phyloP scores from a whole-genome alignment of 2,113 vertebrate genomes.

The Gnathonemus longibarbis region DNA sequence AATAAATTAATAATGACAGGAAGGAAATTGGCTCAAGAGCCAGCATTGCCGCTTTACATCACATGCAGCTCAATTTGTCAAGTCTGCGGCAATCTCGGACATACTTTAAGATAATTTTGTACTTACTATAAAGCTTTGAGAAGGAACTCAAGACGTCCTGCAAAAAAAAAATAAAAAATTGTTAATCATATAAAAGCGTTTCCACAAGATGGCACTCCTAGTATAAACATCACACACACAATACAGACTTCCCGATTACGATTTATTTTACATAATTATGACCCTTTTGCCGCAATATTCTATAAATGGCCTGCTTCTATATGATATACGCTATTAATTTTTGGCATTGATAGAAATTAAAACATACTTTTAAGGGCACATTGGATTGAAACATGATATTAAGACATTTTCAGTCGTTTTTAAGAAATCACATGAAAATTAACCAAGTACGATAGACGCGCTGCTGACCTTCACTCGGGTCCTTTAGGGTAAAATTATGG shows the following conservation, averaged over 20 bases:
- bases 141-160: neutral
- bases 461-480: neutral
- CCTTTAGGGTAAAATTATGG: neutral
- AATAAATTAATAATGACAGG: neutral
- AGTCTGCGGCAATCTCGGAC: neutral
- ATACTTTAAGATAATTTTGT: neutral
- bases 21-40: neutral
- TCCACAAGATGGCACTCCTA: slow-evolving; percentile 58
- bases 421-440: neutral
- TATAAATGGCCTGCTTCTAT: neutral
- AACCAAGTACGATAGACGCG: neutral
- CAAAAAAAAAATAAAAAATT: too few species aligned
- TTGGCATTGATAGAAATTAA: neutral
- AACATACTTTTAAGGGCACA: neutral
- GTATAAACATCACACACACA: neutral
- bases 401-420: neutral
- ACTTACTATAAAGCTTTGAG: neutral
- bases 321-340: neutral
- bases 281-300: neutral
- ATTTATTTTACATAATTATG: neutral
- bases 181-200: neutral
- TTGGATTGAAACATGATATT: neutral
- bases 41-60: neutral
- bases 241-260: neutral
- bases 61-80: neutral